Conservation (phyloP, 2,113 vertebrate species). For the Ageneiosus marmoratus region DNA sequence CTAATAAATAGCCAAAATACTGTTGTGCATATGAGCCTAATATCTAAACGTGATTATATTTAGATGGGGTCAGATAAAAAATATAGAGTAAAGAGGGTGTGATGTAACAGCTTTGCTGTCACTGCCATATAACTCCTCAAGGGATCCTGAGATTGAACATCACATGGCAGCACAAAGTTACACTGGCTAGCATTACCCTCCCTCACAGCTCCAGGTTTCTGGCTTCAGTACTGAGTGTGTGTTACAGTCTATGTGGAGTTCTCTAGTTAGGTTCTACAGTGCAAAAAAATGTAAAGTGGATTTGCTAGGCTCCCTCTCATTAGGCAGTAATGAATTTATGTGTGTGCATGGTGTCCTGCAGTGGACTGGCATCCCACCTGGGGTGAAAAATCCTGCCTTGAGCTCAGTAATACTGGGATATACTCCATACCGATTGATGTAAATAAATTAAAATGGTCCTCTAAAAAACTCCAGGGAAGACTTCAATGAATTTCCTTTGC, state of each 20-base stretch:
- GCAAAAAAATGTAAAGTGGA: neutral
- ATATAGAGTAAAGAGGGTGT: neutral
- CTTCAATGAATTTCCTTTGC: neutral
- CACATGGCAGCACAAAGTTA: neutral
- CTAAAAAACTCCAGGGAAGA: neutral
- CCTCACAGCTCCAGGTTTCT: neutral
- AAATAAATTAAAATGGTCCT: neutral
- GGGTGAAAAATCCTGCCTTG: neutral
- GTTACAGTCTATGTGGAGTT: neutral
- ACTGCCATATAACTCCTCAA: neutral
- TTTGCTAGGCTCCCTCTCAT: neutral
- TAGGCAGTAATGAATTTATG: neutral
- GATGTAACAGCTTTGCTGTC: neutral
- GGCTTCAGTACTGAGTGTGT: neutral
- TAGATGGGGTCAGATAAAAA: neutral
- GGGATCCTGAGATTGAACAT: neutral
- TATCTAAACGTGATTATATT: neutral
- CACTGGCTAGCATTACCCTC: neutral
- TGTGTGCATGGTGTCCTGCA: neutral
- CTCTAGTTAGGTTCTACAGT: neutral
- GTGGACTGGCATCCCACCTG: neutral
- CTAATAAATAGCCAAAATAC: neutral
- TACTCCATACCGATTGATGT: neutral
- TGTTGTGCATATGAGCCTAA: neutral
- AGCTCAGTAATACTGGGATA: neutral